These are phyloP conservation scores for Gorsachius magnificus DNA, from an alignment of 2,797 vertebrate genomes.

Conservation along the genomic window DNA sequence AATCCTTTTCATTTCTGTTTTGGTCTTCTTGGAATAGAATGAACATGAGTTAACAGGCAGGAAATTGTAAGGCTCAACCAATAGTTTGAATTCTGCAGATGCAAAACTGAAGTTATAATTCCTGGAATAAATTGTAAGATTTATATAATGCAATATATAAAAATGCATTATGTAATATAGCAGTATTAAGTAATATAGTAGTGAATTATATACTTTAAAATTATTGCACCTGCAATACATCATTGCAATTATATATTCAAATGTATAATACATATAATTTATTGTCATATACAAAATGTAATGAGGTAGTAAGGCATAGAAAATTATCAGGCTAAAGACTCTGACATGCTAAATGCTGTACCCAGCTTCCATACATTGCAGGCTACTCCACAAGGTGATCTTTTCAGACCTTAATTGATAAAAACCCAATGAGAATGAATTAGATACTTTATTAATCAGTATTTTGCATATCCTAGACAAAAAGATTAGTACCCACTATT, in stretches of 20 bases:
- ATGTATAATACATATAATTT: background rate
- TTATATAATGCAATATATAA: background rate
- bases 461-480: background rate
- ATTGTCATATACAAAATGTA: background rate
- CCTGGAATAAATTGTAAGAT: background rate
- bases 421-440: background rate
- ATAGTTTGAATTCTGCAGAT: background rate
- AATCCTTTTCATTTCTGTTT: background rate
- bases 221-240: background rate
- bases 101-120: background rate
- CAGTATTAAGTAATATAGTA: background rate
- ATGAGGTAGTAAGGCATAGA: background rate
- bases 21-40: background rate
- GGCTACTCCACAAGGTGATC: background rate
- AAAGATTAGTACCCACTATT: background rate
- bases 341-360: background rate
- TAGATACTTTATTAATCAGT: background rate
- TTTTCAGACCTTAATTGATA: background rate
- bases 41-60: background rate
- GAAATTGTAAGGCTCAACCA: background rate
- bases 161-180: background rate
- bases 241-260: background rate
- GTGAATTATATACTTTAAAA: background rate
- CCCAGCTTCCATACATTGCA: background rate
- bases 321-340: background rate